These are phyloP conservation scores for Glareola pratincola DNA, from an alignment of 2,113 vertebrate genomes.

Conservation along the genomic window DNA sequence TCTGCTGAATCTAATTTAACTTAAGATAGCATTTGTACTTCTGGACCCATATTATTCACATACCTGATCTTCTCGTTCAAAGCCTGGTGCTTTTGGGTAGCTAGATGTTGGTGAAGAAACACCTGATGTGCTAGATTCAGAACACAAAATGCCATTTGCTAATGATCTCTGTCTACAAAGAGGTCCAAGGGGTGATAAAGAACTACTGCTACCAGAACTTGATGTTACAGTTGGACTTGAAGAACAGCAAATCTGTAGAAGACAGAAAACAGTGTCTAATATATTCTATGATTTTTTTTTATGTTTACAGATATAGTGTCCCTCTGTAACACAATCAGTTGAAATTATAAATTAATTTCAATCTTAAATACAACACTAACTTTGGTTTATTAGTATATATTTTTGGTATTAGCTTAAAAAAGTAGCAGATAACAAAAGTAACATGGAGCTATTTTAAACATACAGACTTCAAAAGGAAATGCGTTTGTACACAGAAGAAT, in stretches of 20 bases:
- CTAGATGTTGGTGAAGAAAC: slow-evolving; percentile 80
- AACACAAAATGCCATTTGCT: slow-evolving; percentile 82
- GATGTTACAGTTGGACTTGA: slow-evolving; percentile 82
- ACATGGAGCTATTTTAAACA: background rate
- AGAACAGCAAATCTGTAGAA: slow-evolving; percentile 83
- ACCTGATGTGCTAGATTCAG: slow-evolving; percentile 79
- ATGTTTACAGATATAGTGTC: background rate
- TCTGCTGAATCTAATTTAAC: background rate
- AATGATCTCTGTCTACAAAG: slow-evolving; percentile 80
- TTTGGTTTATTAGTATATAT: background rate
- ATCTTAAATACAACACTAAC: background rate
- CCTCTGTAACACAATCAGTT: background rate
- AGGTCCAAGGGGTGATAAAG: slow-evolving; percentile 82
- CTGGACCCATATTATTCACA: slow-evolving; percentile 11
- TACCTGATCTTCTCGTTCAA: slow-evolving; percentile 89
- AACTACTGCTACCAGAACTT: slow-evolving; percentile 84
- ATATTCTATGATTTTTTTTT: background rate
- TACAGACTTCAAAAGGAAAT: background rate
- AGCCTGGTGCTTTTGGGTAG: slow-evolving; percentile 86
- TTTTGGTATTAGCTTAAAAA: background rate
- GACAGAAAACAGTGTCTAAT: slow-evolving; percentile 64
- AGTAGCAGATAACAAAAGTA: background rate
- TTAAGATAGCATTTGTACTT: background rate
- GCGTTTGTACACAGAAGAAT: background rate
- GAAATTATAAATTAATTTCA: background rate